Evolutionary conservation across 2,888 invertebrate species (phyloP), one percentile per base, ranked within the genome.

Genomic region (Abrostola tripartita): DNA sequence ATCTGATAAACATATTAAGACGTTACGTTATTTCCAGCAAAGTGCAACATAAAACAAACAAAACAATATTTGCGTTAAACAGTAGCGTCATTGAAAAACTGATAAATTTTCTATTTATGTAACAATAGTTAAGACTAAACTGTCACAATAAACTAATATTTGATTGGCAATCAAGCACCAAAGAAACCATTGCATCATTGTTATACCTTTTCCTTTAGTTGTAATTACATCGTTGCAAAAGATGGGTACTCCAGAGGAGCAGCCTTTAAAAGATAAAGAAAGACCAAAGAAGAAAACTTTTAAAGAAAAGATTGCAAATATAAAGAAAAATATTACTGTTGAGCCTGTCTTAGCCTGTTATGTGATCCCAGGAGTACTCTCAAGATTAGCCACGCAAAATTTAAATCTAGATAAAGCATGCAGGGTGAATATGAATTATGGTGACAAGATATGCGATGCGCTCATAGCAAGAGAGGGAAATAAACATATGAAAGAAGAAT

Each of bases 371-470:
- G 95, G 95, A 71, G 94, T 95, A 0, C 81, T 96, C n/a, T 96
- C 97, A 0, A 95, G 96, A 68, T 87, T 98, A 61, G 97, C 97
- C 5, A 97, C 97, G 5, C 98, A 98, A 89, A 98, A 98, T 88
- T 89, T 98, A 24, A 97, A 97, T 88, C 92, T 98, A 76, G 98
- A 98, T 83, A 98, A 98, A 90, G 98, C 98, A 0, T 98, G 98
- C 81, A 92, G 97, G 24, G 97, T 98, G 0, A 98, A 98, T 83
- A 93, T 97, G 82, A 93, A 93, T 0, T 97, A 96, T 83, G 95
- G 96, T 0, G 95, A 96, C 56, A 92, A 95, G 60, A 95, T 98
- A 0, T 98, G 98, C 86, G 96, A 96, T 80, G 97, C 97, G 0
- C 90, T 98, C 5, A 96, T 97, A 7, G 95, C 95, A 5, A 95